Percentiles rank a stretch among this genome's conserved stretches.
phyloP scores from a whole-genome alignment of 2,888 invertebrate species.

The Tetropium fuscum region DNA sequence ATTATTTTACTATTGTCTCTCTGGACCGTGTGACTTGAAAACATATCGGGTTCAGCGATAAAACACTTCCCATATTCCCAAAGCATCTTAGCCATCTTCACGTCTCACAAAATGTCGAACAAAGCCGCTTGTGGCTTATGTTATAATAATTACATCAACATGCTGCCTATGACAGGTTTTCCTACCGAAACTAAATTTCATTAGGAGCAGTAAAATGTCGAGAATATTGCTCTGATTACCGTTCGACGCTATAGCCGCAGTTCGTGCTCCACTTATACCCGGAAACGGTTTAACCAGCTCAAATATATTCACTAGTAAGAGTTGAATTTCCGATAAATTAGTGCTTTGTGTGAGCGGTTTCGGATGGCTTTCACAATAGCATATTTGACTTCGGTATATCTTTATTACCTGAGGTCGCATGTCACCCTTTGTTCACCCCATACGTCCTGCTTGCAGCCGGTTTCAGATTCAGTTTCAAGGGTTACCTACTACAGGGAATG shows the following conservation, averaged over 20 bases:
- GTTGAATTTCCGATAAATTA: constrained; percentile 19
- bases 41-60: too few species aligned
- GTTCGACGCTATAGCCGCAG: background rate
- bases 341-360: constrained; percentile 13
- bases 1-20: too few species aligned
- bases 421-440: constrained; percentile 5
- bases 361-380: constrained; percentile 12
- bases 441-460: background rate
- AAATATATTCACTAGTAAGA: constrained; percentile 3
- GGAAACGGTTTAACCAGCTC: constrained; percentile 13
- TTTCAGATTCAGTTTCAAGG: too few species aligned
- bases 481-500: too few species aligned
- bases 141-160: too few species aligned
- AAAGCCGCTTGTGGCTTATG: too few species aligned
- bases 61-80: too few species aligned
- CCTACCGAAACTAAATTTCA: constrained; percentile 1
- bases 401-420: constrained; percentile 13
- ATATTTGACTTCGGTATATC: constrained; percentile 10
- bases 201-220: constrained; percentile 2
- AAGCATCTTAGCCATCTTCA: too few species aligned
- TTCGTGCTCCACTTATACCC: constrained; percentile 7
- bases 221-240: background rate
- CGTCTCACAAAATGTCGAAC: too few species aligned
- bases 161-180: too few species aligned
- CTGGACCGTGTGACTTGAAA: too few species aligned